Evolutionary conservation across 2,113 vertebrate genomes (phyloP).

Genomic region (Pluvianellus socialis): DNA sequence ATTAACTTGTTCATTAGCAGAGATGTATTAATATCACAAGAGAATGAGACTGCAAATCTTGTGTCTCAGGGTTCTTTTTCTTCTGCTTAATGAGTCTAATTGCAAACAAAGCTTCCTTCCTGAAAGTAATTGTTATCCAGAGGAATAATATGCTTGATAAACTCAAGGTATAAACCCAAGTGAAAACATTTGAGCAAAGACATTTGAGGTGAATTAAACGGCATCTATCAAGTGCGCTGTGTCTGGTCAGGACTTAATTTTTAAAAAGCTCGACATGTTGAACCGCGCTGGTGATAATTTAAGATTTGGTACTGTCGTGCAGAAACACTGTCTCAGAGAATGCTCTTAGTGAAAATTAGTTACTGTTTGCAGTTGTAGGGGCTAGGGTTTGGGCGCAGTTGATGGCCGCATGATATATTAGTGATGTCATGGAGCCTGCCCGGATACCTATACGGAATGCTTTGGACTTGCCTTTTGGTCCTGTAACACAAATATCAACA

Average conservation of each 20-base stretch:
- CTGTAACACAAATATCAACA: neutral
- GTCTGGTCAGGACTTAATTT: neutral
- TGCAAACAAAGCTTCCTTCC: neutral
- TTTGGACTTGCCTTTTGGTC: neutral
- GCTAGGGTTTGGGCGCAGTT: neutral
- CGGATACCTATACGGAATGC: neutral
- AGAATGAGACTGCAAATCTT: neutral
- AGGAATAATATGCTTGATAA: neutral
- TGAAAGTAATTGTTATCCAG: neutral
- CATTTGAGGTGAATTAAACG: neutral
- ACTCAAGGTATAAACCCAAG: neutral
- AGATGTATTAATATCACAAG: neutral
- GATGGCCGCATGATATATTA: accelerated
- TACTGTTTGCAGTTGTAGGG: neutral
- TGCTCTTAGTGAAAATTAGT: neutral
- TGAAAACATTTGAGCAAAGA: neutral
- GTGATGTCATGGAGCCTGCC: no score
- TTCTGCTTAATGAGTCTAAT: neutral
- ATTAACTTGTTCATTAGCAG: neutral
- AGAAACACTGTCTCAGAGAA: neutral
- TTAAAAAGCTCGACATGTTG: neutral
- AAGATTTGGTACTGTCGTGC: neutral
- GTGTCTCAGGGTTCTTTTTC: neutral
- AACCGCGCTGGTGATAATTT: neutral
- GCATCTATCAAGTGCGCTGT: neutral